Conservation (phyloP, 2,113 vertebrate genomes). For the Empidonax traillii region DNA sequence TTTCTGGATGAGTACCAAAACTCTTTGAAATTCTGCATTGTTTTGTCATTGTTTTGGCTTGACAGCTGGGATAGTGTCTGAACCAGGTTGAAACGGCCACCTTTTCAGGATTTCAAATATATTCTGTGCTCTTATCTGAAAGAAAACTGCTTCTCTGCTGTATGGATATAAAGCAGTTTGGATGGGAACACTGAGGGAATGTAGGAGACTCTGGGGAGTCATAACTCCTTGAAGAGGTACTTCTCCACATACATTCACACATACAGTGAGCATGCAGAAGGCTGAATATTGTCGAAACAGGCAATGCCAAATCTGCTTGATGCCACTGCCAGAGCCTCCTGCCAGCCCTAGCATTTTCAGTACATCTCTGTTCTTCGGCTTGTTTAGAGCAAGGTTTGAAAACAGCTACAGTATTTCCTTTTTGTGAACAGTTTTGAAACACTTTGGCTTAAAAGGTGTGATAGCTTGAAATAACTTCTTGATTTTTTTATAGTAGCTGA, state of each 20-base stretch:
- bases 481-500: background rate
- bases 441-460: background rate
- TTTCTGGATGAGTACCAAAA: slow-evolving; percentile 48
- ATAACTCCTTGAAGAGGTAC: background rate
- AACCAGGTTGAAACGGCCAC: background rate
- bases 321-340: background rate
- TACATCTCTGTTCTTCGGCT: background rate
- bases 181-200: background rate
- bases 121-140: background rate
- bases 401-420: background rate
- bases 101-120: background rate
- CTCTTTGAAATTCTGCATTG: background rate
- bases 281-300: background rate
- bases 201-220: background rate
- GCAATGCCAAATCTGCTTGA: background rate
- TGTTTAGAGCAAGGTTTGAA: background rate
- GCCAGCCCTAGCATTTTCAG: background rate
- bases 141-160: background rate
- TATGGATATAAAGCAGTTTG: background rate
- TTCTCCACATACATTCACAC: background rate
- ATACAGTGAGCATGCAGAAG: background rate
- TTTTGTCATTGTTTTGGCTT: background rate
- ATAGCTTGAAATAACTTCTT: background rate
- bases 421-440: background rate
- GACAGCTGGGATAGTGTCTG: background rate